phyloP scores from a whole-genome alignment of 2,797 vertebrate genomes.

The Otus scops region DNA sequence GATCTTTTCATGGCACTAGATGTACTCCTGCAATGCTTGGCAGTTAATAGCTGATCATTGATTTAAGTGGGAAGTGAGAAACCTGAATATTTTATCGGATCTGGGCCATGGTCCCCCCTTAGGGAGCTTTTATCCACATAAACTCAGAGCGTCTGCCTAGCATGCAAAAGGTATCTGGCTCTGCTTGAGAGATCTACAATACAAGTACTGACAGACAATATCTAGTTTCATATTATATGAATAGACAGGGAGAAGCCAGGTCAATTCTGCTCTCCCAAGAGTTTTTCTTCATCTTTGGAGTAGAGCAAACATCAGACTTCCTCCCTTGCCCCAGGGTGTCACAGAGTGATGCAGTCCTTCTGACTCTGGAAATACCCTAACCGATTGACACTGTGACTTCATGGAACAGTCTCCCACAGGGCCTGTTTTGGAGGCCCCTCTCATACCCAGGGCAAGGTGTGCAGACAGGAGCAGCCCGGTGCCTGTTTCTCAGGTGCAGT shows the following conservation, averaged over 20 bases:
- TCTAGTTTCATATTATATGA: neutral
- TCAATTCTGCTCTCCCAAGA: neutral
- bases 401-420: accelerated
- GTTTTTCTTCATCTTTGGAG: neutral
- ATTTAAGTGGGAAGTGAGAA: conserved; percentile 55
- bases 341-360: neutral
- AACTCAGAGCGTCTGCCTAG: conserved; percentile 16
- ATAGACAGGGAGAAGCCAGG: conserved; percentile 3
- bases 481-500: neutral
- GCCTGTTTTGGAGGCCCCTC: neutral
- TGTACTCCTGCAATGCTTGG: conserved; percentile 15
- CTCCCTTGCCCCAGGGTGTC: neutral
- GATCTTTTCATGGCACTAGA: conserved; percentile 21
- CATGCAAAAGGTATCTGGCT: conserved; percentile 24
- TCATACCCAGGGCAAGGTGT: neutral
- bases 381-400: accelerated
- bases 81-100: conserved; percentile 54
- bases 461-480: neutral
- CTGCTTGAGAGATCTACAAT: neutral
- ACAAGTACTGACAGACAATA: conserved; percentile 1
- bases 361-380: neutral
- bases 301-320: neutral
- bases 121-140: conserved; percentile 51
- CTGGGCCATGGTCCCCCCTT: neutral
- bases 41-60: conserved; percentile 42